Evolutionary conservation across 2,888 invertebrate species (phyloP).

Genomic region (Anorthoa munda): DNA sequence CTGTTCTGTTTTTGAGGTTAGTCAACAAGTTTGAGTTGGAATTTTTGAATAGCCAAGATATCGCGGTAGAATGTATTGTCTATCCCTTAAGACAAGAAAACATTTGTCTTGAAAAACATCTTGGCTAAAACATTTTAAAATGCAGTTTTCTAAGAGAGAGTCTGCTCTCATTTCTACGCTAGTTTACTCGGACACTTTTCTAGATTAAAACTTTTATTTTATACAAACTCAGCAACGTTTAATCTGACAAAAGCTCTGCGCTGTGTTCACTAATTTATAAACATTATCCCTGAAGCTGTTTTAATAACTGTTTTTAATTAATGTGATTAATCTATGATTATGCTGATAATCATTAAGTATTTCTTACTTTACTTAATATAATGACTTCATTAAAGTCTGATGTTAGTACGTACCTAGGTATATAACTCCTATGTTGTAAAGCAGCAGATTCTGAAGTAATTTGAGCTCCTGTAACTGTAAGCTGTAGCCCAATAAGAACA

Average conservation of each 20-base stretch:
- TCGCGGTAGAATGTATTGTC: not conserved
- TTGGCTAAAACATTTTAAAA: not conserved
- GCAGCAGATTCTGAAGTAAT: too few species aligned
- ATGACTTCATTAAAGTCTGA: not conserved
- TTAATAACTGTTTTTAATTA: not conserved
- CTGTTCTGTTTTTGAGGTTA: too few species aligned
- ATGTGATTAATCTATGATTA: not conserved
- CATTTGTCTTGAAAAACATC: not conserved
- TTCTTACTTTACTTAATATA: not conserved
- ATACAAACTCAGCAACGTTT: constrained; percentile 34
- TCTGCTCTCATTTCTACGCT: not conserved
- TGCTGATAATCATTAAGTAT: not conserved
- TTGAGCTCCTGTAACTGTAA: too few species aligned
- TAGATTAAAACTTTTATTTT: constrained; percentile 43
- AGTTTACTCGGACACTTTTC: constrained; percentile 36
- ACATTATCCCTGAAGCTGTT: not conserved
- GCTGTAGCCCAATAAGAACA: too few species aligned
- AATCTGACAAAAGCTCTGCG: constrained; percentile 31
- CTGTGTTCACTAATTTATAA: constrained; percentile 20
- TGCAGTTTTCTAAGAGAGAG: not conserved
- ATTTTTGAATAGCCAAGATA: not conserved
- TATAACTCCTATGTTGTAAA: too few species aligned
- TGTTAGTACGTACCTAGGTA: too few species aligned
- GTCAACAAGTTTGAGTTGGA: too few species aligned
- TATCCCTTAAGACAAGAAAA: not conserved